These are phyloP conservation scores for Alviniconcha marisindica DNA, from an alignment of 1,140 invertebrate genomes.

Conservation along the genomic window DNA sequence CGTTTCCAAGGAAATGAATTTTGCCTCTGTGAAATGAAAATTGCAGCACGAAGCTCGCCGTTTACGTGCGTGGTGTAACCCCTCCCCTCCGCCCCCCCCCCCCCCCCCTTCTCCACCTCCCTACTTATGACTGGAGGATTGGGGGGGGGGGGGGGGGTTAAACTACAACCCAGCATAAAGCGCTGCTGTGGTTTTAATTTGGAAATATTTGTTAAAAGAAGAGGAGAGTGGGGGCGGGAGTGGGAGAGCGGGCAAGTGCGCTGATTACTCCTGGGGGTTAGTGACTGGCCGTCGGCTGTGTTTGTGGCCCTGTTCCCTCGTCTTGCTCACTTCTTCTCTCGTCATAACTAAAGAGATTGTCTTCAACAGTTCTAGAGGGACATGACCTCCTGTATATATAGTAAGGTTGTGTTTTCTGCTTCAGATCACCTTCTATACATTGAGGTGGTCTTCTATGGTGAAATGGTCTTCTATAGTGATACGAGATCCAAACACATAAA, in stretches of 20 bases:
- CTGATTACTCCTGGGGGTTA: too few relatives aligned
- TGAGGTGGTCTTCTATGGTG: too few relatives aligned
- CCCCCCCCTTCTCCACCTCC: conserved; percentile 12
- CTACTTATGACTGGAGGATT: not conserved
- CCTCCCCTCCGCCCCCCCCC: not conserved
- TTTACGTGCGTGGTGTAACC: not conserved
- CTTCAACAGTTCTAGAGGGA: not conserved
- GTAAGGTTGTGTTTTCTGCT: too few relatives aligned
- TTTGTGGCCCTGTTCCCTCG: not conserved
- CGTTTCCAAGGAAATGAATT: conserved; percentile 47
- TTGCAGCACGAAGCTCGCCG: conserved; percentile 34
- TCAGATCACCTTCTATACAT: too few relatives aligned
- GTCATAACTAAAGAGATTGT: not conserved
- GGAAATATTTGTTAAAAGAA: not conserved
- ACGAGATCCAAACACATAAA: too few relatives aligned
- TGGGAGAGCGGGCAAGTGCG: not conserved
- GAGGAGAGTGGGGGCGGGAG: too few relatives aligned
- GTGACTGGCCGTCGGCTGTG: not conserved
- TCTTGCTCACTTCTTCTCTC: not conserved
- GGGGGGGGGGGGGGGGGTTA: too few relatives aligned
- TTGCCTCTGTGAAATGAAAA: conserved; percentile 45
- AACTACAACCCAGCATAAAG: too few relatives aligned
- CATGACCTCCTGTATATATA: too few relatives aligned
- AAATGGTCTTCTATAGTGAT: too few relatives aligned
- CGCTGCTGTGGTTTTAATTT: too few relatives aligned